A percentile compares a stretch with the other conserved stretches of the same genome.
Evolutionary conservation across 2,797 vertebrate species (phyloP).

Genomic region (Benthosema pterotum): DNA sequence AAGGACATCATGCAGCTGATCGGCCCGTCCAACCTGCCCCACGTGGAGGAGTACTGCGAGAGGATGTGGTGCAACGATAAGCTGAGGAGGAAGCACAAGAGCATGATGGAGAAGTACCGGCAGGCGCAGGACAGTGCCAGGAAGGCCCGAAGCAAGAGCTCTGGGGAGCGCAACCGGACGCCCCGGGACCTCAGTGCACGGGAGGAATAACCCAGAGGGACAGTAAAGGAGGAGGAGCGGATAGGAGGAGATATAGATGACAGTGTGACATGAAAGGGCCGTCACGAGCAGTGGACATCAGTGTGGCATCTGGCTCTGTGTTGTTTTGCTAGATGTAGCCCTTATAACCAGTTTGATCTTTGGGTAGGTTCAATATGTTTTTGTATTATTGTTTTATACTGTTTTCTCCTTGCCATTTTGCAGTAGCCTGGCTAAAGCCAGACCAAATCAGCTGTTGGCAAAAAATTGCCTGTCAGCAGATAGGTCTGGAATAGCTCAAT

Average conservation of each 20-base stretch:
- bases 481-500: no score
- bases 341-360: no score
- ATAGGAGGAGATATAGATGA: background rate
- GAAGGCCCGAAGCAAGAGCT: conserved; percentile 82
- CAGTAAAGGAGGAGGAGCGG: background rate
- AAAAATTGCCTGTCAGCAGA: no score
- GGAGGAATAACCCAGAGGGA: conserved; percentile 41
- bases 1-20: conserved; percentile 94
- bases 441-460: no score
- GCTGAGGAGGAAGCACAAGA: conserved; percentile 84
- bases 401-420: background rate
- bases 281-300: conserved; percentile 4
- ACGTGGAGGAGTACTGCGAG: conserved; percentile 91
- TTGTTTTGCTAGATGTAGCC: no score
- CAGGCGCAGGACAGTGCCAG: conserved; percentile 84
- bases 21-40: conserved; percentile 84
- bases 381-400: background rate
- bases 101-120: conserved; percentile 85
- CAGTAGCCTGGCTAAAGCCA: no score
- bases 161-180: conserved; percentile 84
- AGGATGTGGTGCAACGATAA: conserved; percentile 89
- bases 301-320: no score
- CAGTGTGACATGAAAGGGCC: background rate
- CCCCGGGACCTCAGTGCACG: conserved; percentile 78
- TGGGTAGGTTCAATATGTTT: background rate